Evolutionary conservation across 2,888 invertebrate genomes (phyloP), one percentile per base, ranked within the genome.

Genomic region (Drosophila planitibia): DNA sequence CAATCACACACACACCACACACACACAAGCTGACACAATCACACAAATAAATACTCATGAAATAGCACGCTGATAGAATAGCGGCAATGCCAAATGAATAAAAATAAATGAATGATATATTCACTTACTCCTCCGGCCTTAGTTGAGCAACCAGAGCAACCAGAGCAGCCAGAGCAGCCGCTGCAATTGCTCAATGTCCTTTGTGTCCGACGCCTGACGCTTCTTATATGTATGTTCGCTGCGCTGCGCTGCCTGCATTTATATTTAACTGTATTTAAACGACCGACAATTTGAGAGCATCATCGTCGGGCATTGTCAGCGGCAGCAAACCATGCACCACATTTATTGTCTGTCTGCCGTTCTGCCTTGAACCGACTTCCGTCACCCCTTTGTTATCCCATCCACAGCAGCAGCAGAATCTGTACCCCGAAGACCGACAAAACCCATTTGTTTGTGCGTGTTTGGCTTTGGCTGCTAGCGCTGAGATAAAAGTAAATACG

Each of bases 251-350:
- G 74, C 63, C 79, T 76, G 80, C 81, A 85, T 87, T 85, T 87
- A 87, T 82, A 88, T 90, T 88, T 88, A 89, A 88, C 89, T 88
- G 88, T 85, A 88, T 88, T 88, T 88, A 88, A 88, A 82, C 90
- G 87, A 88, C 88, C 90, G 88, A 88, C 87, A 88, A 88, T 88
- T 87, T 88, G 87, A 84, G 70, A 84, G 89, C 87, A 76, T 77
- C 87, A 84, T 76, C 76, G 76, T 70, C 30, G 73, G 30, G 79
- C 79, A 70, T 85, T 85, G 87, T 86, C 89, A 75, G 76, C 70
- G 67, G 57, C 81, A 70, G 68, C 33, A 58, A 51, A 25, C 69
- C 71, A 71, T 64, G 73, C 89, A 80, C 84, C 89, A 80, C 84
- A 85, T 89, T 86, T 76, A 81, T 82, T 83, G 89, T 82, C 79